Percentiles rank a stretch among this genome's conserved stretches.
These are phyloP conservation scores for Gnathonemus echidnorhynchus DNA, from an alignment of 2,113 vertebrate genomes.

Conservation along the genomic window DNA sequence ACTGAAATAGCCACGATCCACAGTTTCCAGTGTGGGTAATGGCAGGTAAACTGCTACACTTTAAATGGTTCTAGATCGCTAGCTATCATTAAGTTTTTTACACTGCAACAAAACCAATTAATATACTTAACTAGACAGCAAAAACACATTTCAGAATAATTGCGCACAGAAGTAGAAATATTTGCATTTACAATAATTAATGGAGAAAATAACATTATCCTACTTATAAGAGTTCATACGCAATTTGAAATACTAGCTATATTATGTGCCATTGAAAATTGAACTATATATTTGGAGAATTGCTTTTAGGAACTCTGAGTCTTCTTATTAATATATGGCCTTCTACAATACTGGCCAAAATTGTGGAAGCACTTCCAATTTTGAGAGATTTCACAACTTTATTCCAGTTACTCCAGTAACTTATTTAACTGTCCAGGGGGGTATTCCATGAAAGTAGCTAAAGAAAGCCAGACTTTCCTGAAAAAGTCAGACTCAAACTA, in stretches of 20 bases:
- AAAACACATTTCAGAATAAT: background rate
- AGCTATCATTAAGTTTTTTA: background rate
- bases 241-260: background rate
- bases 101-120: background rate
- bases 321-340: background rate
- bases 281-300: background rate
- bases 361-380: too few species aligned
- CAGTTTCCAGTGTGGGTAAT: background rate
- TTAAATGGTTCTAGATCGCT: background rate
- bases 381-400: too few species aligned
- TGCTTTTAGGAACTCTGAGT: background rate
- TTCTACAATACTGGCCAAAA: background rate
- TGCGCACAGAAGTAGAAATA: background rate
- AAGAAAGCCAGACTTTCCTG: too few species aligned
- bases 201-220: background rate
- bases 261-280: background rate
- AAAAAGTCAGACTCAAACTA: too few species aligned
- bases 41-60: background rate
- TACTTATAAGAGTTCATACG: background rate
- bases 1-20: background rate
- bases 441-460: too few species aligned
- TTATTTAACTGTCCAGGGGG: too few species aligned
- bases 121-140: background rate
- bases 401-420: too few species aligned
- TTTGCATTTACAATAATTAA: background rate